Conservation (phyloP, 2,888 invertebrate species). For the Vesta saturnalis region DNA sequence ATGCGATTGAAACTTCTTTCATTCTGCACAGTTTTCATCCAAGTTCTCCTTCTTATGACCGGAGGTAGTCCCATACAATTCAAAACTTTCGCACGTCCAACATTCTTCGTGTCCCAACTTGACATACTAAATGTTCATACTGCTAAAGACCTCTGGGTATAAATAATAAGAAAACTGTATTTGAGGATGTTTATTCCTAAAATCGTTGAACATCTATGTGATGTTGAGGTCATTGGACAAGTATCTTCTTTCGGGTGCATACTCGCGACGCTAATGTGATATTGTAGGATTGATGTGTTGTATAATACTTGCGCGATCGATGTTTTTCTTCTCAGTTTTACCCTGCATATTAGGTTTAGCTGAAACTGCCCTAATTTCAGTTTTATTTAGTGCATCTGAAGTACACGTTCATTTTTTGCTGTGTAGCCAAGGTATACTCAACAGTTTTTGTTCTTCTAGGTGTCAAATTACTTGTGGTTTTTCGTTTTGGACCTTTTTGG, state of each 20-base stretch:
- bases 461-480: too few species aligned
- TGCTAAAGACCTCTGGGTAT: background rate
- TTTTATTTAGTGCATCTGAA: background rate
- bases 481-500: too few species aligned
- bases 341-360: background rate
- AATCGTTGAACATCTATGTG: background rate
- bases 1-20: too few species aligned
- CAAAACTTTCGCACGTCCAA: conserved; percentile 7
- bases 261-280: background rate
- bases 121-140: background rate
- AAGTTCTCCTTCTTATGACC: background rate
- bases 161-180: background rate
- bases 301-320: background rate
- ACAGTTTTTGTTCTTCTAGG: background rate
- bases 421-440: background rate
- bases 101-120: conserved; percentile 8
- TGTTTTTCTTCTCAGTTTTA: background rate
- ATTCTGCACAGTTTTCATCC: too few species aligned
- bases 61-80: background rate
- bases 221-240: background rate
- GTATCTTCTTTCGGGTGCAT: background rate
- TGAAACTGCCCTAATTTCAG: background rate
- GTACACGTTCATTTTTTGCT: background rate
- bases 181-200: background rate
- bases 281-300: background rate